Percentiles rank a stretch among this genome's conserved stretches.
Conservation (phyloP, 2,888 invertebrate genomes). For the Stomorhina lunata region DNA sequence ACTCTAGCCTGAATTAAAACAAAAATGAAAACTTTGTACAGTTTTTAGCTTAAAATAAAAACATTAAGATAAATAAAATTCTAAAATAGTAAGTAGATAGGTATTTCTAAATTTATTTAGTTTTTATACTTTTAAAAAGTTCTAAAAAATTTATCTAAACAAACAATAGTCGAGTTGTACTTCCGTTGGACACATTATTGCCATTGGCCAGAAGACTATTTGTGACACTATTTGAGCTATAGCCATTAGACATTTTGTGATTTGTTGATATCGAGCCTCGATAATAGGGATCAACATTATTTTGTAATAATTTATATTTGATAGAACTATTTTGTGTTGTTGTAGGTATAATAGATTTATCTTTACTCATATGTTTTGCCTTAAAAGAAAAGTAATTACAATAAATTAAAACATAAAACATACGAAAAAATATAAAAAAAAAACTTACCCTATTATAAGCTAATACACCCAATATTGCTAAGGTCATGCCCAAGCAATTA, state of each 20-base stretch:
- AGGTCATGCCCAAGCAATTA: constrained; percentile 93
- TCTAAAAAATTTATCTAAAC: constrained; percentile 72
- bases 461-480: constrained; percentile 94
- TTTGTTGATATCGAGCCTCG: constrained; percentile 69
- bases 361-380: constrained; percentile 87
- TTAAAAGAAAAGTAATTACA: constrained; percentile 72
- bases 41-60: constrained; percentile 25
- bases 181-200: constrained; percentile 73
- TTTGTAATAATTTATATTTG: constrained; percentile 75
- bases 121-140: constrained; percentile 25
- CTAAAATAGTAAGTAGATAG: too few relatives aligned
- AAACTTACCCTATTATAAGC: constrained; percentile 89
- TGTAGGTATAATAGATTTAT: constrained; percentile 82
- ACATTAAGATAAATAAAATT: constrained; percentile 2
- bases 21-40: not conserved
- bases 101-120: constrained; percentile 3
- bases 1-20: not conserved
- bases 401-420: not conserved
- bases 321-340: constrained; percentile 79
- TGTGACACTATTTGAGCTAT: constrained; percentile 66
- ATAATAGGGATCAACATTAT: constrained; percentile 73
- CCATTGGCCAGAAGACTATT: constrained; percentile 76
- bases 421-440: not conserved
- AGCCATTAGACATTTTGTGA: constrained; percentile 67
- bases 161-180: constrained; percentile 76